Conservation (phyloP, 2,113 vertebrate species). For the Cyrtonyx montezumae region DNA sequence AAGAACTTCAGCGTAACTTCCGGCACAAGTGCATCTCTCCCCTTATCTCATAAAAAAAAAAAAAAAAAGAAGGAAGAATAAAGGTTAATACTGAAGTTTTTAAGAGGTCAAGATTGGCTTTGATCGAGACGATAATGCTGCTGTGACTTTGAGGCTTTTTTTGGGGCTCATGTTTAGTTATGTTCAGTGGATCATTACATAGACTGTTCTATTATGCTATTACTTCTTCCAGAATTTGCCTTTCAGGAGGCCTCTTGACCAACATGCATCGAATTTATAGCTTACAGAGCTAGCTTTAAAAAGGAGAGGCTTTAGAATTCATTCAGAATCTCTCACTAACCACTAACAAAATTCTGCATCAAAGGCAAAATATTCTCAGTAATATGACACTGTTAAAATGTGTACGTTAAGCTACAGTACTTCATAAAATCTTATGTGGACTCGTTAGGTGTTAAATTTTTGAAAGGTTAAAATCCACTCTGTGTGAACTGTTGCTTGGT, state of each 20-base stretch:
- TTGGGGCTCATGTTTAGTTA: background rate
- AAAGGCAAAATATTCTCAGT: conserved; percentile 47
- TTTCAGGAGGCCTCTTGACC: conserved; percentile 1
- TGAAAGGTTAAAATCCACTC: conserved; percentile 25
- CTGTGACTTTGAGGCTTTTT: background rate
- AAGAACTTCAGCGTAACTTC: background rate
- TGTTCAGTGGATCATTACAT: background rate
- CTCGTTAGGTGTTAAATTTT: background rate
- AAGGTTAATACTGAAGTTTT: background rate
- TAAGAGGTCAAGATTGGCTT: background rate
- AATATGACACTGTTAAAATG: conserved; percentile 13
- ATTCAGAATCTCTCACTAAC: conserved; percentile 65
- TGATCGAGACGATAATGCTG: background rate
- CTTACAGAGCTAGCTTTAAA: conserved; percentile 8
- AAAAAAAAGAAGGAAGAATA: background rate
- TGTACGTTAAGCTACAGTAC: conserved; percentile 13
- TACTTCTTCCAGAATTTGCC: background rate
- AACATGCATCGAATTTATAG: background rate
- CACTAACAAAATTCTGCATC: conserved; percentile 60
- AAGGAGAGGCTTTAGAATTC: conserved; percentile 43
- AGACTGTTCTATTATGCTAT: background rate
- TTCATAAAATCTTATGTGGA: background rate
- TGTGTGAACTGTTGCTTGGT: conserved; percentile 13
- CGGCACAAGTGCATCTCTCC: background rate
- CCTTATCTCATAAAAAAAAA: background rate